Base-by-base conservation (phyloP, 2,888 invertebrate genomes). In the Cosmia pyralina region DNA sequence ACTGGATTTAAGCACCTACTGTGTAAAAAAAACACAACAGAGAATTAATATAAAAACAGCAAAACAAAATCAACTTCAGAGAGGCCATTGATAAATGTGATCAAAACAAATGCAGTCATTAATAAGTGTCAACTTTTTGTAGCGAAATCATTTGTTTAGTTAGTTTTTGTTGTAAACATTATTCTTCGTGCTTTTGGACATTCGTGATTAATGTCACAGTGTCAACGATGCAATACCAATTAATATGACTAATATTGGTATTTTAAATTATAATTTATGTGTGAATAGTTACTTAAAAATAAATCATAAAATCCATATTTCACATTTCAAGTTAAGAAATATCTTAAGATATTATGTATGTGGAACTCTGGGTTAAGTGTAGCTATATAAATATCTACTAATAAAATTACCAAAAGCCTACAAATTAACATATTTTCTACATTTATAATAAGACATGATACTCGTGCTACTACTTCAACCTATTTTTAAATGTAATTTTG, bases 371-470 rank as follows among this genome's bases (percentile, higher is more conserved):
- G 58, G 68, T 77, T 77, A 72, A 63, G 38, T 8, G 55, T 76
- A 69, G 48, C 77, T 74, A 77, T 75, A 69, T 63, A 79, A 79
- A 65, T 46, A 41, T 8, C 7, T 41, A 13, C 50, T 63, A 57
- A 64, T 76, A 65, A 72, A 66, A 60, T 71, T 17, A 66, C 44
- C 4, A 44, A 57, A 72, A 38, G 52, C 58, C 65, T 46, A 62
- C 62, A 22, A 1, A 71, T 79, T 82, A 59, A 57, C 83, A 85
- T 85, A 77, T 81, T 83, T 81, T 75, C 67, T 58, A 72, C 69
- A 72, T 71, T 59, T 71, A 65, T 63, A 52, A 65, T 63, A 52
- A 50, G 11, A 19, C 38, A 60, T 64, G 64, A 68, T 28, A 68
- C 50, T 50, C 6, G 79, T 53, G 41, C 63, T 65, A 52, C 19